A percentile compares a stretch with the other conserved stretches of the same genome.
Evolutionary conservation across 2,797 vertebrate species (phyloP).

Genomic region (Rhadinocentrus ornatus): DNA sequence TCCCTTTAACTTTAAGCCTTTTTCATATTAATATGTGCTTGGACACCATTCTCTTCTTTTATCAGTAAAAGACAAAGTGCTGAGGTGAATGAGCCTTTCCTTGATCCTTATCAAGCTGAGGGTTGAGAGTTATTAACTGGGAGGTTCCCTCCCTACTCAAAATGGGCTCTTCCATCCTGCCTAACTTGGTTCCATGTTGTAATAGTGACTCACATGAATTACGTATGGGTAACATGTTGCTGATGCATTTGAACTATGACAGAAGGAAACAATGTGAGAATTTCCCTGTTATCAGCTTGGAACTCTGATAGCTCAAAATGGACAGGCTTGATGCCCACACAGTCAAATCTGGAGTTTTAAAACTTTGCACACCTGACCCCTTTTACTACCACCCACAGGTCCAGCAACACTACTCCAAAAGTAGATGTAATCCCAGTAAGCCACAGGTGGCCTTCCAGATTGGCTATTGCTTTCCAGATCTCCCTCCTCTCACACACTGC

Average conservation of each 20-base stretch:
- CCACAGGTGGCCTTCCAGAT: constrained; percentile 77
- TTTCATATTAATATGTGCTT: constrained; percentile 10
- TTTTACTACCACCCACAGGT: constrained; percentile 52
- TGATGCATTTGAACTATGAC: constrained; percentile 33
- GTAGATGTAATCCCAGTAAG: constrained; percentile 77
- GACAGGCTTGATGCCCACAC: constrained; percentile 51
- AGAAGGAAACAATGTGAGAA: constrained; percentile 43
- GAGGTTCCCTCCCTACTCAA: constrained; percentile 6
- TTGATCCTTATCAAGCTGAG: constrained; percentile 58
- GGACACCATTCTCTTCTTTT: constrained; percentile 41
- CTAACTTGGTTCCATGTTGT: constrained; percentile 22
- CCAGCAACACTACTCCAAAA: constrained; percentile 68
- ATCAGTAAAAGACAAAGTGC: constrained; percentile 56
- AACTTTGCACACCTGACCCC: constrained; percentile 56
- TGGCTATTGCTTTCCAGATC: constrained; percentile 63
- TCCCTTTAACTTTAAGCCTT: not conserved
- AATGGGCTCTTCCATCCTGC: constrained; percentile 1
- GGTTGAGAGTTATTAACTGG: constrained; percentile 15
- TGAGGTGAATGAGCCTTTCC: constrained; percentile 46
- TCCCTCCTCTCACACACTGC: constrained; percentile 64
- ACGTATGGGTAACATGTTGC: constrained; percentile 47
- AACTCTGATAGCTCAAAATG: constrained; percentile 46
- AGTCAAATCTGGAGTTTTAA: constrained; percentile 61
- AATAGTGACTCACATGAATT: constrained; percentile 28
- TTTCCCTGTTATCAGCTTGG: constrained; percentile 73